Evolutionary conservation across 2,888 invertebrate genomes (phyloP).

Genomic region (Cerceris rybyensis): DNA sequence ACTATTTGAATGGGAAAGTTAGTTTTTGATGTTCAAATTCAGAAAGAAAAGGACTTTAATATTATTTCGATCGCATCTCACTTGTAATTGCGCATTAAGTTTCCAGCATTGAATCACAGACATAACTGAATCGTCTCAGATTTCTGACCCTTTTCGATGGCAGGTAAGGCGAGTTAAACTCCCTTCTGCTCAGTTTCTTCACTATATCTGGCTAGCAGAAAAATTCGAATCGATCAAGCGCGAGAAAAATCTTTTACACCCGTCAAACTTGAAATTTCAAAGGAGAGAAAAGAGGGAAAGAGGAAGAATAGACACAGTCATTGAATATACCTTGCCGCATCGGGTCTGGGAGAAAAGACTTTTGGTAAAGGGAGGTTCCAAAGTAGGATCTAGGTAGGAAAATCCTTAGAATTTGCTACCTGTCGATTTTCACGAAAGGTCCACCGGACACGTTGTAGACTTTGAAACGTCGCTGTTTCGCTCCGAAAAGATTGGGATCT

Average conservation of each 20-base stretch:
- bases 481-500: slow-evolving; percentile 44
- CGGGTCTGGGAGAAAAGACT: slow-evolving; percentile 11
- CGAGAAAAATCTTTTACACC: slow-evolving; percentile 62
- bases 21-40: too few relatives aligned
- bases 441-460: slow-evolving; percentile 38
- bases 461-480: slow-evolving; percentile 26
- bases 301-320: slow-evolving; percentile 38
- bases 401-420: slow-evolving; percentile 70
- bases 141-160: slow-evolving; percentile 53
- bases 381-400: slow-evolving; percentile 13
- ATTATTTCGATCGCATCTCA: neutral
- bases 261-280: slow-evolving; percentile 41
- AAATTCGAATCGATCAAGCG: slow-evolving; percentile 64
- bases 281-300: slow-evolving; percentile 42
- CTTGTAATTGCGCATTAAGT: slow-evolving; percentile 10
- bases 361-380: slow-evolving; percentile 5
- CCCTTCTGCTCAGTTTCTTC: slow-evolving; percentile 52
- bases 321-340: slow-evolving; percentile 20
- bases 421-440: slow-evolving; percentile 76
- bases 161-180: slow-evolving; percentile 52
- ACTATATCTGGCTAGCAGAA: slow-evolving; percentile 40
- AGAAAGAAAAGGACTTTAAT: neutral
- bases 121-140: slow-evolving; percentile 52
- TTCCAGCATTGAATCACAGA: slow-evolving; percentile 34
- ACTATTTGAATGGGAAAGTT: too few relatives aligned